Conservation (phyloP, 2,888 invertebrate genomes). For the Aphidius colemani region DNA sequence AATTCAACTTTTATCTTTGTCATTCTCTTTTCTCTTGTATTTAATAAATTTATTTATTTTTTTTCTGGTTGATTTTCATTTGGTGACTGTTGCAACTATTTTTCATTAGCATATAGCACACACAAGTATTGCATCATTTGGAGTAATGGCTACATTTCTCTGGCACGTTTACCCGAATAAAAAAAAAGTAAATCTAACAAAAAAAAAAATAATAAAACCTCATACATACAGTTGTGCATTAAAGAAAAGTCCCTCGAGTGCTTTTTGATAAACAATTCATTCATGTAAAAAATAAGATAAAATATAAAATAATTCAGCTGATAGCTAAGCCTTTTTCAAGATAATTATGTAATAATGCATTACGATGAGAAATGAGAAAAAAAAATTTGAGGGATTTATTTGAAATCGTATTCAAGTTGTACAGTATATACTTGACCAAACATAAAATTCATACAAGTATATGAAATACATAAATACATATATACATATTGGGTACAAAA, state of each 20-base stretch:
- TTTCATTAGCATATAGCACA: slow-evolving; percentile 21
- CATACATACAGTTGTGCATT: too few relatives aligned
- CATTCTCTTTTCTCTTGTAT: slow-evolving; percentile 3
- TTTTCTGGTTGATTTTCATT: not conserved
- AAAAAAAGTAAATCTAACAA: not conserved
- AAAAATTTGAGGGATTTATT: not conserved
- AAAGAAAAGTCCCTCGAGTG: too few relatives aligned
- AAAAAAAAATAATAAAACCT: too few relatives aligned
- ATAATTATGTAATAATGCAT: too few relatives aligned
- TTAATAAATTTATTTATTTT: not conserved
- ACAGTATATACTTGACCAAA: slow-evolving; percentile 41
- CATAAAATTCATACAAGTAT: too few relatives aligned
- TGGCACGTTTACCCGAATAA: too few relatives aligned
- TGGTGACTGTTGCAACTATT: slow-evolving; percentile 9
- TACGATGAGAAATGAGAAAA: slow-evolving; percentile 1
- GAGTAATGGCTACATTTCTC: not conserved
- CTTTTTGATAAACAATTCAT: not conserved
- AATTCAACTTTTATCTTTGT: slow-evolving; percentile 30
- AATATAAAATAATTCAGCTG: not conserved
- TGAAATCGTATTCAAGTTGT: slow-evolving; percentile 27
- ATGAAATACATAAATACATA: too few relatives aligned
- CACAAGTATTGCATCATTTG: slow-evolving; percentile 12
- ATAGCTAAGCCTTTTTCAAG: too few relatives aligned
- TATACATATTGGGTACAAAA: not conserved
- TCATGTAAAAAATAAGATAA: not conserved